These are phyloP conservation scores for Luidia sarsii DNA, from an alignment of 53 echinoderm and acorn worm species.

Conservation along the genomic window DNA sequence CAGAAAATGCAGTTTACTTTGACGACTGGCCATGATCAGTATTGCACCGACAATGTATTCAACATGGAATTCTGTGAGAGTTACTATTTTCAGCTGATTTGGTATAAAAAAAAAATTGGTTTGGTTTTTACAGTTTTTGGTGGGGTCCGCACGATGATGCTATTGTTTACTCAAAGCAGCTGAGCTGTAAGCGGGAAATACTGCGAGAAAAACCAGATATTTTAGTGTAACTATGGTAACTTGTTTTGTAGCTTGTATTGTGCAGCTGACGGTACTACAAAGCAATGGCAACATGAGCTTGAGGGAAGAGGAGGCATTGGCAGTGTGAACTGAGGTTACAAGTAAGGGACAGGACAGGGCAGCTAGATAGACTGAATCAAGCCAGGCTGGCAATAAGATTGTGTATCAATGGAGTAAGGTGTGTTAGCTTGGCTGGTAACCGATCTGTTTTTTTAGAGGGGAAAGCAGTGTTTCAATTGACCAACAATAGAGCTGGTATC, in stretches of 20 bases:
- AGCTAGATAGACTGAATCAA: no score
- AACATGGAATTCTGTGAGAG: constrained; percentile 16
- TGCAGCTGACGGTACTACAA: constrained; percentile 47
- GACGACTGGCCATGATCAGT: neutral
- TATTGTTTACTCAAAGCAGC: constrained; percentile 16
- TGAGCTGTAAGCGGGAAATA: constrained; percentile 22
- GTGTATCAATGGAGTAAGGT: neutral
- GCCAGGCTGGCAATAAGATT: no score
- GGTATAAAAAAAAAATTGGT: constrained; percentile 1
- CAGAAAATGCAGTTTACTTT: neutral
- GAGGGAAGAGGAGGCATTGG: no score
- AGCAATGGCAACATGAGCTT: constrained; percentile 30
- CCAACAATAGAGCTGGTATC: no score
- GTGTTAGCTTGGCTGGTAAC: neutral
- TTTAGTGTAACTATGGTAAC: constrained; percentile 34
- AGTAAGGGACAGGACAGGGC: no score
- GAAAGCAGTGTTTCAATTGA: no score
- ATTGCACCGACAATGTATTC: constrained; percentile 23
- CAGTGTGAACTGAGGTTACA: no score
- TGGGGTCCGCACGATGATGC: constrained; percentile 5
- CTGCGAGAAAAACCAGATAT: constrained; percentile 28
- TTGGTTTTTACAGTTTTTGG: constrained; percentile 7
- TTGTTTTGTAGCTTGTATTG: constrained; percentile 50
- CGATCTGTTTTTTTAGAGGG: neutral
- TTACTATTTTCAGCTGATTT: constrained; percentile 45